These are phyloP conservation scores for Andrena chrysosceles DNA, from an alignment of 2,888 invertebrate species.

Conservation along the genomic window DNA sequence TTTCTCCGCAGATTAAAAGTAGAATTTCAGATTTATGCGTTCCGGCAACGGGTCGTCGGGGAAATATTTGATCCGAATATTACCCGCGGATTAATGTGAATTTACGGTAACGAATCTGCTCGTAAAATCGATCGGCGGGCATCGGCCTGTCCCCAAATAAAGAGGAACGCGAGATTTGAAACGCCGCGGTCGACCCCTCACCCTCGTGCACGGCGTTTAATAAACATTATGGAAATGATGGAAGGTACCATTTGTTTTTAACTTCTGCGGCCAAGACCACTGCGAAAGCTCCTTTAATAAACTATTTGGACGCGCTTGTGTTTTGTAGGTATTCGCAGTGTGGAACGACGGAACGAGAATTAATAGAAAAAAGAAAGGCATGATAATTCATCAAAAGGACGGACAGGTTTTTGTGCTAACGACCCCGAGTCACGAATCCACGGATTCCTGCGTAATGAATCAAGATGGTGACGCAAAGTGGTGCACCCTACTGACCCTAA, in stretches of 20 bases:
- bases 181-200: background rate
- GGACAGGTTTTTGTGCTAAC: conserved; percentile 44
- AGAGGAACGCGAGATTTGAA: background rate
- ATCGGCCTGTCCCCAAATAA: background rate
- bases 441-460: conserved; percentile 59
- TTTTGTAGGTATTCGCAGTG: conserved; percentile 33
- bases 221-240: background rate
- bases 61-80: conserved; percentile 34
- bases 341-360: conserved; percentile 26
- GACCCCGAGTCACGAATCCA: conserved; percentile 50
- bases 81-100: conserved; percentile 22
- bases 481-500: conserved; percentile 61
- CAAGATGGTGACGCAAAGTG: conserved; percentile 47
- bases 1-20: conserved; percentile 45
- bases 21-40: conserved; percentile 36
- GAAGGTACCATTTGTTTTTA: no score
- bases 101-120: conserved; percentile 21
- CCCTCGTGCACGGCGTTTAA: conserved; percentile 3
- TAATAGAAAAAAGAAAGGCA: conserved; percentile 23
- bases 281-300: conserved; percentile 12
- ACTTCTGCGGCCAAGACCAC: no score
- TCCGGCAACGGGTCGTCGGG: background rate
- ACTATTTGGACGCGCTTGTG: background rate
- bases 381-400: conserved; percentile 50
- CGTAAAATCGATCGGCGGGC: conserved; percentile 9